Evolutionary conservation across 2,888 invertebrate genomes (phyloP).

Genomic region (Allacma fusca): DNA sequence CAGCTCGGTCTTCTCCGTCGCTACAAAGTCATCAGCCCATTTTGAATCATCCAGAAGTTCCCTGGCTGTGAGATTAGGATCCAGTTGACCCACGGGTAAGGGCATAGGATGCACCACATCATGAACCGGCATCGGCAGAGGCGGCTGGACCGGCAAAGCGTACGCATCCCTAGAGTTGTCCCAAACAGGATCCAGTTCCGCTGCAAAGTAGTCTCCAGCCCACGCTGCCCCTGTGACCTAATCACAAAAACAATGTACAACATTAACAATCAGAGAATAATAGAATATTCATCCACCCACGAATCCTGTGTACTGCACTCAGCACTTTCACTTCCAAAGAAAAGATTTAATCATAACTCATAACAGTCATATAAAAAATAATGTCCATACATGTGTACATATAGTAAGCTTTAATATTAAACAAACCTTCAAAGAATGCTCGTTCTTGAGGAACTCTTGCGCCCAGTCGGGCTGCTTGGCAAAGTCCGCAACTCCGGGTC

Average conservation of each 20-base stretch:
- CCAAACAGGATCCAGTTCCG: slow-evolving; percentile 49
- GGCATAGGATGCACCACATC: not conserved
- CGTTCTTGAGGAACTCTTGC: slow-evolving; percentile 65
- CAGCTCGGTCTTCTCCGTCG: slow-evolving; percentile 50
- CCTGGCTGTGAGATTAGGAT: slow-evolving; percentile 44
- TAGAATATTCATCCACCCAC: too few relatives aligned
- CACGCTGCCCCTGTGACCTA: slow-evolving; percentile 44
- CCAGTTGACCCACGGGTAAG: not conserved
- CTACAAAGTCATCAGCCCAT: slow-evolving; percentile 51
- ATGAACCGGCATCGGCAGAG: not conserved
- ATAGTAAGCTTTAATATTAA: too few relatives aligned
- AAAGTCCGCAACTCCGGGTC: slow-evolving; percentile 56
- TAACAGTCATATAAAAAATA: too few relatives aligned
- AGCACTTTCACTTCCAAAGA: too few relatives aligned
- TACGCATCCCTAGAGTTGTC: slow-evolving; percentile 34
- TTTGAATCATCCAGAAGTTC: slow-evolving; percentile 55
- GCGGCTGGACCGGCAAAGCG: not conserved
- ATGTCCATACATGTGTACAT: not conserved
- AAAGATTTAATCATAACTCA: too few relatives aligned
- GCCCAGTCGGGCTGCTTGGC: slow-evolving; percentile 65
- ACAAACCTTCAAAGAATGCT: slow-evolving; percentile 53
- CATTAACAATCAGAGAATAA: not conserved
- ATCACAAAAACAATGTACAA: slow-evolving; percentile 15
- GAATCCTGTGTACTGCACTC: too few relatives aligned
- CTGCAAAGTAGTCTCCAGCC: slow-evolving; percentile 49